phyloP scores from a whole-genome alignment of 2,797 vertebrate genomes.

The Onychomys leucogaster region DNA sequence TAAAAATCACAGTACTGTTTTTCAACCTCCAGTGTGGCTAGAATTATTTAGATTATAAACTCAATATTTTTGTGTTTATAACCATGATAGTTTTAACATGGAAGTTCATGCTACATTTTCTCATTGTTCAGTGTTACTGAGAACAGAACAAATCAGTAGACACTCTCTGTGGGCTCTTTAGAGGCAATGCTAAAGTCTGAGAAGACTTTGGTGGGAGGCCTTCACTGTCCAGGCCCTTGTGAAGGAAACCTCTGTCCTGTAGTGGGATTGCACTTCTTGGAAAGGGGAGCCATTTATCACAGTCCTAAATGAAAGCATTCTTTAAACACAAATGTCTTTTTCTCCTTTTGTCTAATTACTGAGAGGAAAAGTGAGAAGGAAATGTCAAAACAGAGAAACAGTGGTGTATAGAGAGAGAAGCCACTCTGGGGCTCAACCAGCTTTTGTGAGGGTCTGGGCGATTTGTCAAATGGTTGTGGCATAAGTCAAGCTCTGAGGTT shows the following conservation, averaged over 20 bases:
- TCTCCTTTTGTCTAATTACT: conserved; percentile 94
- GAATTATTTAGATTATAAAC: conserved; percentile 35
- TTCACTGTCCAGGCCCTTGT: conserved; percentile 90
- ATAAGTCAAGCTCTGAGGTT: conserved; percentile 99
- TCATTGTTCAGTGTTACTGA: conserved; percentile 26
- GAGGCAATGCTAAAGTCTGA: conserved; percentile 78
- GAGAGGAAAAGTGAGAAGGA: conserved; percentile 94
- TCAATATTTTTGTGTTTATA: conserved; percentile 20
- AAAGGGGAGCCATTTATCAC: conserved; percentile 97
- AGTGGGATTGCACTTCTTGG: conserved; percentile 91
- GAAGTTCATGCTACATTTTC: conserved; percentile 45
- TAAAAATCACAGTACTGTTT: conserved; percentile 12
- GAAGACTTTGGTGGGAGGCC: conserved; percentile 90
- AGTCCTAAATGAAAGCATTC: conserved; percentile 96
- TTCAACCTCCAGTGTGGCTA: background rate
- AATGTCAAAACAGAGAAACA: conserved; percentile 92
- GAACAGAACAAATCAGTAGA: conserved; percentile 62
- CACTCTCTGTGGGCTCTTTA: conserved; percentile 70
- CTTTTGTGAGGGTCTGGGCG: conserved; percentile 94
- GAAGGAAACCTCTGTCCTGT: conserved; percentile 91
- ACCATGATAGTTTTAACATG: background rate
- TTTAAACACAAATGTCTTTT: conserved; percentile 95
- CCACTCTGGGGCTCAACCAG: conserved; percentile 92
- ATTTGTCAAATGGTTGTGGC: conserved; percentile 98
- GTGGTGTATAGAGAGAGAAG: conserved; percentile 90